Evolutionary conservation across 64 coral and sea anemone genomes (phyloP).

Genomic region (Pocillopora damicornis): DNA sequence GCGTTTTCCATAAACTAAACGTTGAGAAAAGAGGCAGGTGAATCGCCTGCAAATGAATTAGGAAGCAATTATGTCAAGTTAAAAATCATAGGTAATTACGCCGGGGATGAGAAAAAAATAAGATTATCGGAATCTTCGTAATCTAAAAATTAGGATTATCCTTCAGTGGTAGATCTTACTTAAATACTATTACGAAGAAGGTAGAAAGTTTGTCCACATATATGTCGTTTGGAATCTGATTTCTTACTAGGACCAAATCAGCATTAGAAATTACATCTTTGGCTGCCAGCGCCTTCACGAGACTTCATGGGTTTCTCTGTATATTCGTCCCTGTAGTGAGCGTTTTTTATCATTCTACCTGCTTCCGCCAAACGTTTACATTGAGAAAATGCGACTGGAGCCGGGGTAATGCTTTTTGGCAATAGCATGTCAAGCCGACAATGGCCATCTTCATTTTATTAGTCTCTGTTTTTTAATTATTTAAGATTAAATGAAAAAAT

Average conservation of each 20-base stretch:
- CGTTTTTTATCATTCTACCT: too few species aligned
- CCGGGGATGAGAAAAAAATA: background rate
- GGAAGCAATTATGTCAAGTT: background rate
- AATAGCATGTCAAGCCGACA: background rate
- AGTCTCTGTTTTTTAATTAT: conserved; percentile 9
- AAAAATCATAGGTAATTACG: conserved; percentile 12
- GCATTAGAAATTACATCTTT: too few species aligned
- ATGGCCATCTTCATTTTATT: conserved; percentile 14
- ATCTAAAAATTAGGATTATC: background rate
- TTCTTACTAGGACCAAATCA: too few species aligned
- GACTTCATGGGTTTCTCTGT: too few species aligned
- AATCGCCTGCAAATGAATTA: conserved; percentile 1
- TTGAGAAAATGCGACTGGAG: background rate
- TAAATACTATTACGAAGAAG: too few species aligned
- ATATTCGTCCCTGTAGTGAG: too few species aligned
- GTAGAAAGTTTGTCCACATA: too few species aligned
- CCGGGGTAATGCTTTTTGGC: background rate
- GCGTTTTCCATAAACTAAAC: conserved; percentile 5
- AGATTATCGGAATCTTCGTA: background rate
- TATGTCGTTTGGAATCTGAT: too few species aligned
- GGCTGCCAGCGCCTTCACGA: too few species aligned
- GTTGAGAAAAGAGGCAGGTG: background rate
- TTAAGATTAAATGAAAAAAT: background rate
- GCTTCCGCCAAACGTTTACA: too few species aligned
- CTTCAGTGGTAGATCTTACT: too few species aligned